A percentile compares a stretch with the other conserved stretches of the same genome.
Conservation (phyloP, 2,888 invertebrate species). For the Dinocampus coccinellae region DNA sequence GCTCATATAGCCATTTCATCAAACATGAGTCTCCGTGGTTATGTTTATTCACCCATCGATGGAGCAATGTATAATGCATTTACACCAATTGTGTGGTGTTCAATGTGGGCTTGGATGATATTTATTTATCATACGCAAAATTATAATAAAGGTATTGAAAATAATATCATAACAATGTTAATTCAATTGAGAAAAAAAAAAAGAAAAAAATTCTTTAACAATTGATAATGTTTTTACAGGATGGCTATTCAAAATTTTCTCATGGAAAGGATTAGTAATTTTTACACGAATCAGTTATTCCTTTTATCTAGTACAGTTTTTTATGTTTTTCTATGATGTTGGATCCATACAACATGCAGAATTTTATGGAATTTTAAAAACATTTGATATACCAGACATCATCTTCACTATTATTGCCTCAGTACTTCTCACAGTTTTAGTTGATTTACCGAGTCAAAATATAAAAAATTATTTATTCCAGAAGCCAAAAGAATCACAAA, state of each 20-base stretch:
- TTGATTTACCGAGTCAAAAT: slow-evolving; percentile 80
- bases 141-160: slow-evolving; percentile 62
- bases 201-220: slow-evolving; percentile 39
- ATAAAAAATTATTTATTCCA: slow-evolving; percentile 73
- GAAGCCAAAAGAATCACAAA: background rate
- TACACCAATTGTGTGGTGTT: slow-evolving; percentile 79
- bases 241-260: slow-evolving; percentile 71
- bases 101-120: slow-evolving; percentile 78
- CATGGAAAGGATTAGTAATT: slow-evolving; percentile 75
- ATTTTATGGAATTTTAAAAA: slow-evolving; percentile 73
- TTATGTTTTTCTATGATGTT: slow-evolving; percentile 79
- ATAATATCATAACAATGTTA: slow-evolving; percentile 27
- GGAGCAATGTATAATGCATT: slow-evolving; percentile 80
- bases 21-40: slow-evolving; percentile 75
- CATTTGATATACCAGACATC: slow-evolving; percentile 76
- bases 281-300: slow-evolving; percentile 80
- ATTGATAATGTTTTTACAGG: slow-evolving; percentile 66
- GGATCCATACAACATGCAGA: slow-evolving; percentile 74
- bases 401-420: slow-evolving; percentile 73
- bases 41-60: slow-evolving; percentile 75
- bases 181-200: background rate
- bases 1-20: slow-evolving; percentile 77
- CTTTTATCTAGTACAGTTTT: slow-evolving; percentile 79
- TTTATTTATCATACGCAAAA: slow-evolving; percentile 76
- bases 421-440: slow-evolving; percentile 73